Evolutionary conservation across 2,888 invertebrate genomes (phyloP), one percentile per base, ranked within the genome.

Genomic region (Platycheirus albimanus): DNA sequence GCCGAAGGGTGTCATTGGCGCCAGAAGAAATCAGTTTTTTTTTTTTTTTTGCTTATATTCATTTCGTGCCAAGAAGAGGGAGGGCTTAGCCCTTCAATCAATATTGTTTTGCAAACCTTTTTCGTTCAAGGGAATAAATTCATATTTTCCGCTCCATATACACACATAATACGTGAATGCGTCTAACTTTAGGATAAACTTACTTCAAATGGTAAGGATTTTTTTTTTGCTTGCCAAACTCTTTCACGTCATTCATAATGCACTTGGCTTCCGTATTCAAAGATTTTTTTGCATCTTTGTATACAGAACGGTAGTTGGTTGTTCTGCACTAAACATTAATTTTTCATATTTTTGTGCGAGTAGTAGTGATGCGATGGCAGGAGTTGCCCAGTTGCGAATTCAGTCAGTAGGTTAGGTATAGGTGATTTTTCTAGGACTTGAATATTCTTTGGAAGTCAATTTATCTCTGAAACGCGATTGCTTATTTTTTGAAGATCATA

Each of bases 101-200:
- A 67, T 47, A 47, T 74, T 67, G 61, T 72, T 79, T 63, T 52
- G 10, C 30, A 67, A 52, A 17, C 52, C 43, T n/a, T 28, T 6
- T 28, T n/a, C 61, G 17, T 49, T 8, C 20, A 30, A 28, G 51
- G 67, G 54, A 56, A 74, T 69, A 74, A 63, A 63, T 69, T 79
- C 79, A 74, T 69, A 74, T 79, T 74, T 79, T 74, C 63, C 74
- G 54, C 49, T 67, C 41, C 47, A 79, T 72, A 67, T 54, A 67
- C 66, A 72, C 19, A 78, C 38, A 47, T 51, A 8, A 33, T 33
- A 49, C 7, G 54, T 63, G 69, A 74, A 63, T 56, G 74, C 54
- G 56, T 69, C 58, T 52, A 58, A 71, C 71, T 78, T 78, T 61
- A n/a, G 51, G 43, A 78, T 71, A 66, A 78, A 71, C 56, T 70